Evolutionary conservation across 1,140 invertebrate species (phyloP), one percentile per base, ranked within the genome.

Genomic region (Ips typographus): DNA sequence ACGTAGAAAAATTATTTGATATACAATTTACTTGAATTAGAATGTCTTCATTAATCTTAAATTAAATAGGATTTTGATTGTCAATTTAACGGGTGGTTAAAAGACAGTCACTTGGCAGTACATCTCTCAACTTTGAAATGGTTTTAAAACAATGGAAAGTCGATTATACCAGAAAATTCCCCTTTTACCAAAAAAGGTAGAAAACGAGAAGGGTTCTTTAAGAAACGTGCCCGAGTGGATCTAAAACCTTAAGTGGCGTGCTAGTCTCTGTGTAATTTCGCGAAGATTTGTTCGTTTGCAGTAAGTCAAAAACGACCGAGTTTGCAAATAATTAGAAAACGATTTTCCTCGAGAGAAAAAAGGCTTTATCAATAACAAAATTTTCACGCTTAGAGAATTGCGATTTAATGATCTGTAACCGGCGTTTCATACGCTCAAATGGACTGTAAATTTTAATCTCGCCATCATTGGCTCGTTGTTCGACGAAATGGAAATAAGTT

Each of bases 381-480:
- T 49, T 49, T 49, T 22, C 44, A 49, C 44, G 7, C 22, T 49
- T 1, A 6, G 6, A 6, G 44, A 49, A 22, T 49, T 49, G 44
- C 7, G 22, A 22, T 49, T 49, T 49, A 49, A 49, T 49, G 44
- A 49, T 49, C 44, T 49, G 44, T 49, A 49, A 49, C 7, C 44
- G 22, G 44, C 44, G 22, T 49, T 49, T 49, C 44, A 3, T 49
- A 8, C 44, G 44, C 6, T 49, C 44, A 49, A 49, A 49, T 49
- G 44, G 44, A 22, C 44, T 49, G 44, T 49, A 49, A 49, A 49
- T 49, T 49, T 49, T 49, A 49, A 49, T 49, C 22, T 22, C 44
- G 44, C 44, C 22, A 8, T 49, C 44, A 49, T 49, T 49, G 44
- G 44, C 44, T 49, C 22, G 44, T 22, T 49, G 7, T 49, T 49